These are phyloP conservation scores for Exocentrus adspersus DNA, from an alignment of 2,888 invertebrate species.

Conservation along the genomic window DNA sequence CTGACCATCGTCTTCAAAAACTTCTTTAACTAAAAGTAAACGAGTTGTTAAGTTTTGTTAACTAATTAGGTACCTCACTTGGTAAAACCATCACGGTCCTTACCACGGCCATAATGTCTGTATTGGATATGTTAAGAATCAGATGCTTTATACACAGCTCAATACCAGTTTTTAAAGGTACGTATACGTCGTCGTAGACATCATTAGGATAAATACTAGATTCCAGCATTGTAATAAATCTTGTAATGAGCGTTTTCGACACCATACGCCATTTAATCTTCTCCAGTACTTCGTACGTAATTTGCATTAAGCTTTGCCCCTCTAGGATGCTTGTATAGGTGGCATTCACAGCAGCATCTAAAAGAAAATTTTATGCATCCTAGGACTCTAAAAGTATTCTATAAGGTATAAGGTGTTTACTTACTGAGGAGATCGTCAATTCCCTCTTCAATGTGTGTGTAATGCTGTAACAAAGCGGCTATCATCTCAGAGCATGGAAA, in stretches of 20 bases:
- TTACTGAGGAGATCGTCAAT: slow-evolving; percentile 47
- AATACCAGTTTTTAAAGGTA: slow-evolving; percentile 64
- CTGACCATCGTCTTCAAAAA: slow-evolving; percentile 65
- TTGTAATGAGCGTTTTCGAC: slow-evolving; percentile 60
- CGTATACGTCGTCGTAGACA: slow-evolving; percentile 53
- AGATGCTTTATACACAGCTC: slow-evolving; percentile 68
- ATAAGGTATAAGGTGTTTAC: neutral
- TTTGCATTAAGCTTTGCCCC: slow-evolving; percentile 64
- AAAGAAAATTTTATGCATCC: too few relatives aligned
- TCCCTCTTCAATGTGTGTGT: slow-evolving; percentile 48
- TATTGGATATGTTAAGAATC: slow-evolving; percentile 65
- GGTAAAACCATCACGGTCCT: too few relatives aligned
- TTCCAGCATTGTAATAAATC: slow-evolving; percentile 65
- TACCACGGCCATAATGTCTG: slow-evolving; percentile 64
- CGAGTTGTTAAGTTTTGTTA: neutral
- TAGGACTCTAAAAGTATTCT: too few relatives aligned
- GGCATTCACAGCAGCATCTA: neutral
- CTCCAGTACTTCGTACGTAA: slow-evolving; percentile 66
- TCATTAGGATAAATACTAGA: slow-evolving; percentile 58
- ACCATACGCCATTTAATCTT: slow-evolving; percentile 64
- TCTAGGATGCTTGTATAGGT: slow-evolving; percentile 55
- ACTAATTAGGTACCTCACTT: too few relatives aligned
- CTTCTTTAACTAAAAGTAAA: neutral
- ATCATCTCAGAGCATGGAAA: slow-evolving; percentile 59
- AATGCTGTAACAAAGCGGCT: slow-evolving; percentile 49